Conservation (phyloP, 2,113 vertebrate species). For the Amphiprion percula region DNA sequence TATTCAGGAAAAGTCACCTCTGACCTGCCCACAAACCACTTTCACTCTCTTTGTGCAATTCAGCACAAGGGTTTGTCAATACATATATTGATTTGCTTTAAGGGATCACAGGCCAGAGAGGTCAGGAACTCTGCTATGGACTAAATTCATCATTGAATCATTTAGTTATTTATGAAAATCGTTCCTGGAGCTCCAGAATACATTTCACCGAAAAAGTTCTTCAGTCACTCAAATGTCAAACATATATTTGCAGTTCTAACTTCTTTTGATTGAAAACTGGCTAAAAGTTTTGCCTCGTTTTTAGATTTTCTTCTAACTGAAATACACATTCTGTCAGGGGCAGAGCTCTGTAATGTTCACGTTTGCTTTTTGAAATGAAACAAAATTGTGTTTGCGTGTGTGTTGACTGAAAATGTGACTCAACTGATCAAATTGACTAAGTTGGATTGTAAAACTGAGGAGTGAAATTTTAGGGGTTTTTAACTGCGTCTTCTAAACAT, state of each 20-base stretch:
- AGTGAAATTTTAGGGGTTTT: constrained; percentile 42
- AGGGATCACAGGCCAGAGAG: too few relatives aligned
- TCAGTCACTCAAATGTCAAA: background rate
- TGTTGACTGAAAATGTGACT: constrained; percentile 1
- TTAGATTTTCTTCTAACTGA: too few relatives aligned
- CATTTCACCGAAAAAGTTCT: too few relatives aligned
- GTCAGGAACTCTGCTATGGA: too few relatives aligned
- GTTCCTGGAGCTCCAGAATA: background rate
- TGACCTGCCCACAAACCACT: background rate
- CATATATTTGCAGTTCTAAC: background rate
- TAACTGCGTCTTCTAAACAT: constrained; percentile 24
- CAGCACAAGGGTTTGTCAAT: too few relatives aligned
- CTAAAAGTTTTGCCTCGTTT: too few relatives aligned
- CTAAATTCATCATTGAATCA: background rate
- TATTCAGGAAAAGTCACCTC: background rate
- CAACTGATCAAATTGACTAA: constrained; percentile 53
- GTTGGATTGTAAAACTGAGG: constrained; percentile 19
- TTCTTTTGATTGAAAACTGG: background rate
- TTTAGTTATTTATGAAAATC: background rate
- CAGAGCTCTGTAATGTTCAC: too few relatives aligned
- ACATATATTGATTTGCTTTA: too few relatives aligned
- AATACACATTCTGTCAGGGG: too few relatives aligned
- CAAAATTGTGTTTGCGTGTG: background rate
- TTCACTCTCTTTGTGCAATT: too few relatives aligned
- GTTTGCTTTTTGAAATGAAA: background rate